Evolutionary conservation across 2,113 vertebrate species (phyloP).

Genomic region (Ptilonorhynchus violaceus): DNA sequence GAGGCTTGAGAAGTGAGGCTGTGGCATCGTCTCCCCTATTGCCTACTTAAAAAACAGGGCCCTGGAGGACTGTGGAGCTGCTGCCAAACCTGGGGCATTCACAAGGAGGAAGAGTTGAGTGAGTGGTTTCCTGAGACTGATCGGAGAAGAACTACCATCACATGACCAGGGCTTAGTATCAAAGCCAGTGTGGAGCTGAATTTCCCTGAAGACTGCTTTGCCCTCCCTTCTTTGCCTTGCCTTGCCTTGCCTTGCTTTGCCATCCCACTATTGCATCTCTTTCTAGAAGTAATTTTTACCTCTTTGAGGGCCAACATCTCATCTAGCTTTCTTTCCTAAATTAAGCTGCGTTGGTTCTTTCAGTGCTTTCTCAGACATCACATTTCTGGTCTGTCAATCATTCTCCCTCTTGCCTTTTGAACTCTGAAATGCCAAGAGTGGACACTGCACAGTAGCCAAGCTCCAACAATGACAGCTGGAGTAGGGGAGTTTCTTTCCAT

Average conservation of each 20-base stretch:
- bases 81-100: neutral
- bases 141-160: neutral
- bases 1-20: neutral
- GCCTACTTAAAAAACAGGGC: neutral
- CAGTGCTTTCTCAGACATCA: neutral
- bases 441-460: neutral
- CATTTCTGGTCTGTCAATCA: neutral
- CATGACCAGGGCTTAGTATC: rapidly evolving
- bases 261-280: neutral
- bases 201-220: neutral
- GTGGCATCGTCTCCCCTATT: neutral
- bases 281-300: neutral
- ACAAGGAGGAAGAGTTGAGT: neutral
- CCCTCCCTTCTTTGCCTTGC: neutral
- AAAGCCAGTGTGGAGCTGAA: neutral
- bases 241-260: neutral
- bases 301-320: neutral
- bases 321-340: neutral
- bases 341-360: neutral
- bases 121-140: neutral
- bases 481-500: neutral
- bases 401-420: neutral
- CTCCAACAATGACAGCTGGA: neutral
- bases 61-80: neutral
- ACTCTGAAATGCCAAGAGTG: neutral